A percentile compares a stretch with the other conserved stretches of the same genome.
phyloP scores from a whole-genome alignment of 2,113 vertebrate genomes.

The Oncorhynchus masou region DNA sequence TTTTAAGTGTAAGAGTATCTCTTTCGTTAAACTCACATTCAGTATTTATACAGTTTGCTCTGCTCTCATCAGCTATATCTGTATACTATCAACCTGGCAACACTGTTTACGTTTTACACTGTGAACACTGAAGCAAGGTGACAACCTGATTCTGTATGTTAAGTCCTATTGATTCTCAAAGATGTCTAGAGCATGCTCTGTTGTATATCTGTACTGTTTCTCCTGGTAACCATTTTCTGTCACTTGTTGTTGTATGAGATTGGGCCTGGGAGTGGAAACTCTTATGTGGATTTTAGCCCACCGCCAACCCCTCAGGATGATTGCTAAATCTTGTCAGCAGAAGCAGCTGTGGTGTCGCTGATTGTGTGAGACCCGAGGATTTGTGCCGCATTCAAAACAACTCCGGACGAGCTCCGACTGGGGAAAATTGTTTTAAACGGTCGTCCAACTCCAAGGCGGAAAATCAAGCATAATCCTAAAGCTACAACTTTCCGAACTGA shows the following conservation, averaged over 20 bases:
- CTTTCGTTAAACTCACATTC: neutral
- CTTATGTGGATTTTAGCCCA: constrained; percentile 1
- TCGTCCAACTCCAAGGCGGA: too few species aligned
- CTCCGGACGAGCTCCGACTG: too few species aligned
- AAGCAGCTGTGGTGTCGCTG: neutral
- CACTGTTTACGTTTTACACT: constrained; percentile 11
- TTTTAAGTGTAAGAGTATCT: neutral
- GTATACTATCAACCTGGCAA: neutral
- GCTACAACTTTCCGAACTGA: too few species aligned
- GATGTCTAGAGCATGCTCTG: neutral
- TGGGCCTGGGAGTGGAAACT: constrained; percentile 21
- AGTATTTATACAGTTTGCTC: too few species aligned
- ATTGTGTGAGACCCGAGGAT: neutral
- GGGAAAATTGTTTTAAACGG: too few species aligned
- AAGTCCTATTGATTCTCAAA: neutral
- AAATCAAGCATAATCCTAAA: too few species aligned
- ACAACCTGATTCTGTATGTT: constrained; percentile 33
- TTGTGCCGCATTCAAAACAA: too few species aligned
- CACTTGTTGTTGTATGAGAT: constrained; percentile 19
- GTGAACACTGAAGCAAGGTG: constrained; percentile 20
- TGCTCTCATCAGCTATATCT: too few species aligned
- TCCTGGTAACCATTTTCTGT: constrained; percentile 20
- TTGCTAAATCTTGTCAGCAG: neutral
- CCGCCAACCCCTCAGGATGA: constrained; percentile 7
- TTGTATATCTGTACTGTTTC: neutral